These are phyloP conservation scores for Nephrotoma appendiculata DNA, from an alignment of 2,888 invertebrate species.

Conservation along the genomic window DNA sequence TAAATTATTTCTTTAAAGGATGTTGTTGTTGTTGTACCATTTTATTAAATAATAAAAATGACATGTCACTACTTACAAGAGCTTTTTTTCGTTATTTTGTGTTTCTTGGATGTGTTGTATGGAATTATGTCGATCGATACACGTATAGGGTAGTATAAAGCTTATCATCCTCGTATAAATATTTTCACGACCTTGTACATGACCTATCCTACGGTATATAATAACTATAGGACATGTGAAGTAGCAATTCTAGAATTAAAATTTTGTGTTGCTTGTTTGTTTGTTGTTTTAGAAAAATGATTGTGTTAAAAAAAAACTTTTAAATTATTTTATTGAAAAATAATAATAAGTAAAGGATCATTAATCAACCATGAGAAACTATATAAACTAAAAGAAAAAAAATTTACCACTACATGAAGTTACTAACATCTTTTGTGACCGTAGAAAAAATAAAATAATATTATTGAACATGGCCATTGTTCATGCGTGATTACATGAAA, in stretches of 20 bases:
- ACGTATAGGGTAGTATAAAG: not conserved
- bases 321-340: not conserved
- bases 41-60: not conserved
- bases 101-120: not conserved
- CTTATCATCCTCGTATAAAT: not conserved
- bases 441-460: not conserved
- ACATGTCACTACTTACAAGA: not conserved
- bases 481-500: not conserved
- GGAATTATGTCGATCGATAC: not conserved
- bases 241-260: not conserved
- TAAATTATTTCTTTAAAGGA: not conserved
- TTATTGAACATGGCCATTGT: not conserved
- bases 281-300: not conserved
- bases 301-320: not conserved
- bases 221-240: not conserved
- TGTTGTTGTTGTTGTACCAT: not conserved
- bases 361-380: conserved; percentile 3
- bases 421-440: conserved; percentile 2
- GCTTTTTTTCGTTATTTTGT: not conserved
- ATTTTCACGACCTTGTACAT: not conserved
- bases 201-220: not conserved
- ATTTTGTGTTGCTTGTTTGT: not conserved
- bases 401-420: not conserved
- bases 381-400: not conserved
- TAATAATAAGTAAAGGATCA: not conserved